Percentiles rank a stretch among this genome's conserved stretches.
Conservation (phyloP, 2,113 vertebrate genomes). For the Dinomys branickii region DNA sequence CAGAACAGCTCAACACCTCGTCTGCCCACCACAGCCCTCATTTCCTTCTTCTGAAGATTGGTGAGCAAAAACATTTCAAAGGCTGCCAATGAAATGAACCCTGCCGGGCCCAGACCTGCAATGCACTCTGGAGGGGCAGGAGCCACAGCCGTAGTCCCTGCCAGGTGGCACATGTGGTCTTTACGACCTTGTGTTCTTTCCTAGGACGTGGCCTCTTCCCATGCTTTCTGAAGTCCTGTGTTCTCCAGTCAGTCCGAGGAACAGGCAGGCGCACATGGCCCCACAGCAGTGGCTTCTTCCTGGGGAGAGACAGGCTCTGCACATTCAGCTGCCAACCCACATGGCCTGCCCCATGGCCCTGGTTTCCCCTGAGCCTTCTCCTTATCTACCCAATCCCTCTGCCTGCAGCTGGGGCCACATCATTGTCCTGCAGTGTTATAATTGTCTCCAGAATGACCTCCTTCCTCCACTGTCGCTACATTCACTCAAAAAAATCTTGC, state of each 20-base stretch:
- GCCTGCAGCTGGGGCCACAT: background rate
- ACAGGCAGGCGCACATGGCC: background rate
- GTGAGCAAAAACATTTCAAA: slow-evolving; percentile 71
- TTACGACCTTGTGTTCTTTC: background rate
- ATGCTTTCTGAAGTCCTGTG: background rate
- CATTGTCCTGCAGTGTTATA: background rate
- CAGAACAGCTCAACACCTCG: slow-evolving; percentile 72
- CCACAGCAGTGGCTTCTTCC: background rate
- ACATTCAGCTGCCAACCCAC: background rate
- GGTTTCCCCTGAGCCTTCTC: background rate
- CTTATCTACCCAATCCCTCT: background rate
- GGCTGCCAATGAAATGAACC: slow-evolving; percentile 71
- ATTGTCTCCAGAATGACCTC: background rate
- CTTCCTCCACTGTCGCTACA: background rate
- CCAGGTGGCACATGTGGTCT: slow-evolving; percentile 37
- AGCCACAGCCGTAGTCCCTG: background rate
- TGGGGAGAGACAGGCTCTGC: background rate
- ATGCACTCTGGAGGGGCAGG: background rate
- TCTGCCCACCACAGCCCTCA: slow-evolving; percentile 69
- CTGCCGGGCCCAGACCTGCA: slow-evolving; percentile 22
- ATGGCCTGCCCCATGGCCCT: too few species aligned
- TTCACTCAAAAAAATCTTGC: background rate
- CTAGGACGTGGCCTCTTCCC: background rate
- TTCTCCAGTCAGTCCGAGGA: background rate
- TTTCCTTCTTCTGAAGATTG: slow-evolving; percentile 76